Base-by-base conservation (phyloP, 2,888 invertebrate species). In the Incurvaria masculella region DNA sequence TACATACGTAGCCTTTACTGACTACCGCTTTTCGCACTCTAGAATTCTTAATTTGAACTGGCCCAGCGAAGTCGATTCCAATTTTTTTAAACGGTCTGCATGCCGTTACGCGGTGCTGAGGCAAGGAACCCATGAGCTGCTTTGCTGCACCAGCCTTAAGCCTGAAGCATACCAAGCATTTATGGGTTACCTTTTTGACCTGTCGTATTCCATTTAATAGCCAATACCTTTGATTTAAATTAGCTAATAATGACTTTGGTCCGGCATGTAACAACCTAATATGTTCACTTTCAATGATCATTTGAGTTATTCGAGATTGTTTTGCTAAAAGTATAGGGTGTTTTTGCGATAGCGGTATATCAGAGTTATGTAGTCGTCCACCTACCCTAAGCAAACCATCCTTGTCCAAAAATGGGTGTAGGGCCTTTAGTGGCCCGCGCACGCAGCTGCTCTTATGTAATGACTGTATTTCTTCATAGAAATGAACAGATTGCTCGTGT, bases 111-210 rank as follows among this genome's bases (percentile, higher is more conserved):
- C 51, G 42, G 20, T 50, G 46, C 6, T 45, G 44, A 6, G 51
- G 51, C 41, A 54, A 46, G 10, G 50, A 50, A 2, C 55, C 55
- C 53, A 55, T 53, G 10, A 56, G 45, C 44, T 56, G 55, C 8
- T 49, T 49, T 8, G 49, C 43, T 17, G 48, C 23, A 5, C 23
- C 20, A 1, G 51, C 53, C 18, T 53, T 56, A 2, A 53, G 41
- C 43, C 52, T 54, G 23, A 51, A 53, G 52, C 57, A 56, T 4
- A 20, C 48, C 6, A 53, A 8, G 49, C 56, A 57, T 47, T 53
- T 53, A 21, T 53, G 46, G 17, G 46, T 46, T 17, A 55, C 4
- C 11, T 53, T 55, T 48, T 56, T 57, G 4, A 57, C 42, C 42
- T 48, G n/a, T 45, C 49, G 47, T 17, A 52, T 33, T n/a, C 53